A percentile compares a stretch with the other conserved stretches of the same genome.
Evolutionary conservation across 2,797 vertebrate genomes (phyloP).

Genomic region (Arnoldichthys spilopterus): DNA sequence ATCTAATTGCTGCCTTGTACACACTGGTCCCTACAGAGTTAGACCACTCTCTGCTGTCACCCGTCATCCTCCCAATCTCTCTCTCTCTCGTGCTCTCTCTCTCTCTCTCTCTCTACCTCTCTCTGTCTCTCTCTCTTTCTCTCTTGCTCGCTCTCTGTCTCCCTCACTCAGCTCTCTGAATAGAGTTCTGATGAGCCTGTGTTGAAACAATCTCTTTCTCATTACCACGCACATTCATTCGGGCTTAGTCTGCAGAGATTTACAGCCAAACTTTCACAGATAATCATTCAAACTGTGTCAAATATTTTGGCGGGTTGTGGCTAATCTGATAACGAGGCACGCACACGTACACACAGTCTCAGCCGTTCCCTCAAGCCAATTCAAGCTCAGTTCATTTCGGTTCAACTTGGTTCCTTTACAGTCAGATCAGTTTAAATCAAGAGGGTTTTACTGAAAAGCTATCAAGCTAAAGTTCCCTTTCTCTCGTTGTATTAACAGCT

Average conservation of each 20-base stretch:
- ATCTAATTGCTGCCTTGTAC: slow-evolving; percentile 80
- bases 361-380: slow-evolving; percentile 5
- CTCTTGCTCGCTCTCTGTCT: slow-evolving; percentile 21
- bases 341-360: not conserved
- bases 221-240: slow-evolving; percentile 41
- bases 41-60: slow-evolving; percentile 63
- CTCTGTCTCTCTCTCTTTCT: slow-evolving; percentile 5
- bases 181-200: slow-evolving; percentile 33
- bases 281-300: slow-evolving; percentile 33
- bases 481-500: slow-evolving; percentile 1
- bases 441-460: slow-evolving; percentile 24
- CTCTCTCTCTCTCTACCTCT: slow-evolving; percentile 26
- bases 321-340: slow-evolving; percentile 26
- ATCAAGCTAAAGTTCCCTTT: not conserved
- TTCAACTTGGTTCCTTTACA: slow-evolving; percentile 27
- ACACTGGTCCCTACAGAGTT: slow-evolving; percentile 69
- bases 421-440: slow-evolving; percentile 33
- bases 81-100: not conserved
- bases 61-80: slow-evolving; percentile 27
- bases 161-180: slow-evolving; percentile 21
- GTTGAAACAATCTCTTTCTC: slow-evolving; percentile 45
- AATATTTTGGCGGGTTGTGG: slow-evolving; percentile 19
- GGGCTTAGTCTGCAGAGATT: slow-evolving; percentile 41
- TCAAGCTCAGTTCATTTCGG: slow-evolving; percentile 14
- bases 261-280: slow-evolving; percentile 30